Evolutionary conservation across 2,113 vertebrate species (phyloP).

Genomic region (Noturus placidus): DNA sequence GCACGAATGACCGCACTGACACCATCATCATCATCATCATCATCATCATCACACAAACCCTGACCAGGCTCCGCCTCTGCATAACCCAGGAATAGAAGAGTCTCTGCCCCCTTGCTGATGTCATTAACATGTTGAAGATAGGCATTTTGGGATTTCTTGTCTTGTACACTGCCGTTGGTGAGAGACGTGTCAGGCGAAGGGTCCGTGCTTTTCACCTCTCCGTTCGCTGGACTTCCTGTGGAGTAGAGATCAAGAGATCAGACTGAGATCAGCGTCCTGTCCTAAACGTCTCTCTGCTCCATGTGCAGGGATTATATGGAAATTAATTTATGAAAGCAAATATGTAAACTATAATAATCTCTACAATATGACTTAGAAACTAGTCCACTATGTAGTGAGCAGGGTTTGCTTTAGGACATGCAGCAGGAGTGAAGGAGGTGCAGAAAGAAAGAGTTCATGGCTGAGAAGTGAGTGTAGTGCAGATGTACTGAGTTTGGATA

Average conservation of each 20-base stretch:
- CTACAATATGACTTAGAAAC: background rate
- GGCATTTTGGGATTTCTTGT: background rate
- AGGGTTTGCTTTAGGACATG: background rate
- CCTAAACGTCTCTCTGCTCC: background rate
- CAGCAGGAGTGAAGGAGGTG: background rate
- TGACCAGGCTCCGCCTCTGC: constrained; percentile 49
- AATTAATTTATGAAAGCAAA: background rate
- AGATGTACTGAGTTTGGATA: background rate
- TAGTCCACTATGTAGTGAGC: constrained; percentile 6
- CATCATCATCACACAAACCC: constrained; percentile 57
- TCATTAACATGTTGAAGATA: constrained; percentile 45
- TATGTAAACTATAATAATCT: background rate
- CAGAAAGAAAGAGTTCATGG: background rate
- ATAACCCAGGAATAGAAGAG: constrained; percentile 49
- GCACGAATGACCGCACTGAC: constrained; percentile 68
- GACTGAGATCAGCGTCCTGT: background rate
- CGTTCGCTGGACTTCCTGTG: constrained; percentile 23
- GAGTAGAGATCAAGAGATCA: background rate
- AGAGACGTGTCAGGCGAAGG: constrained; percentile 40
- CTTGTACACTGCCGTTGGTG: constrained; percentile 55
- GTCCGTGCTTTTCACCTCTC: background rate
- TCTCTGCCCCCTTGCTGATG: constrained; percentile 13
- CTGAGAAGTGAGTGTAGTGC: background rate
- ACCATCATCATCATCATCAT: constrained; percentile 58
- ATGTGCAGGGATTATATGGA: background rate